These are phyloP conservation scores for Amblyopsis rosae DNA, from an alignment of 2,113 vertebrate species.

Conservation along the genomic window DNA sequence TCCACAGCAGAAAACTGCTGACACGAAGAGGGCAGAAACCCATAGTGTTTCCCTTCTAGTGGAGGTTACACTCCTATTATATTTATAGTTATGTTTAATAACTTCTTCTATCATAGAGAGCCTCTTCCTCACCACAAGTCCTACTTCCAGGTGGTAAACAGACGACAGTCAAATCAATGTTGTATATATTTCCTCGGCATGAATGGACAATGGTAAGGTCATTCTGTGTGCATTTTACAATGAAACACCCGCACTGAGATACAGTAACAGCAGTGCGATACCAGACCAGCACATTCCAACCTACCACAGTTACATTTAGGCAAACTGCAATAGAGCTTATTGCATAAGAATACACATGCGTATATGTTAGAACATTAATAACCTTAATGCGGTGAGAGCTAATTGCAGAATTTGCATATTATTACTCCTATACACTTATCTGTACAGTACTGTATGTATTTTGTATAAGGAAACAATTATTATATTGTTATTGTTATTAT, in stretches of 20 bases:
- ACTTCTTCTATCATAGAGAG: slow-evolving; percentile 60
- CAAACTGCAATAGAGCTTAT: too few relatives aligned
- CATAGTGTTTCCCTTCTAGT: slow-evolving; percentile 69
- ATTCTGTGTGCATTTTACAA: slow-evolving; percentile 11
- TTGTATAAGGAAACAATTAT: slow-evolving; percentile 31
- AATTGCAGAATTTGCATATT: too few relatives aligned
- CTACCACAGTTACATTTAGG: too few relatives aligned
- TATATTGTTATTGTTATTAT: slow-evolving; percentile 33
- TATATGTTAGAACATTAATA: background rate
- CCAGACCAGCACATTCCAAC: too few relatives aligned
- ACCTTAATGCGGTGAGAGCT: too few relatives aligned
- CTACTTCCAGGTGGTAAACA: slow-evolving; percentile 43
- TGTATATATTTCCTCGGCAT: slow-evolving; percentile 34
- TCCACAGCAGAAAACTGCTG: slow-evolving; percentile 76
- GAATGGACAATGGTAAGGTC: slow-evolving; percentile 31
- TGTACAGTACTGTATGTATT: too few relatives aligned
- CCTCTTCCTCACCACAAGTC: slow-evolving; percentile 53
- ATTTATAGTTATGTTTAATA: slow-evolving; percentile 76
- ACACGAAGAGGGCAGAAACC: slow-evolving; percentile 76
- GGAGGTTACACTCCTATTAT: slow-evolving; percentile 68
- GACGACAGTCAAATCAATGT: slow-evolving; percentile 30
- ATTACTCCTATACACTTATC: too few relatives aligned
- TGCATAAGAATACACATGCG: background rate
- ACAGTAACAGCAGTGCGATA: too few relatives aligned
- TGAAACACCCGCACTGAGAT: background rate